Evolutionary conservation across 2,113 vertebrate species (phyloP).

Genomic region (Brachypteracias leptosomus): DNA sequence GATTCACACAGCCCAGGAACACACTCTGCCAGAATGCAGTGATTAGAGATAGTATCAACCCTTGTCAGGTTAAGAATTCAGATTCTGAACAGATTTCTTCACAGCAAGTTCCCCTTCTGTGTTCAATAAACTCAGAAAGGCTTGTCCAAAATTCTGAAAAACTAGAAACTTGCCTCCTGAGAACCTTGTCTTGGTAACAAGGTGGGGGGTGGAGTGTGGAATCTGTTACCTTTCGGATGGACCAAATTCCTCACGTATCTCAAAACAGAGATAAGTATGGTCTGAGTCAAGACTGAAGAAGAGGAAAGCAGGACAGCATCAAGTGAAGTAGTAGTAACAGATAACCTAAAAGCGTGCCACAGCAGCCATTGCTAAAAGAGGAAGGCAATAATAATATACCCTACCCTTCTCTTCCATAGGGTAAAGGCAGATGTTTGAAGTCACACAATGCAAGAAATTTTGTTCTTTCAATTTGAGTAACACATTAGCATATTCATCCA

Average conservation of each 20-base stretch:
- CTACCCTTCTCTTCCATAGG: neutral
- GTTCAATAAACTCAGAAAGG: neutral
- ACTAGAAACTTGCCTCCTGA: neutral
- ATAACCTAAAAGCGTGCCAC: neutral
- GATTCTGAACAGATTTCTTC: neutral
- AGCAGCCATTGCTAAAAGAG: neutral
- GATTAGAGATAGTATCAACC: neutral
- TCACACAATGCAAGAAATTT: neutral
- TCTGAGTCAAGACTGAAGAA: neutral
- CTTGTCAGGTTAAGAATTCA: neutral
- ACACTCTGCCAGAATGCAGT: neutral
- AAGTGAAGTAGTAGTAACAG: neutral
- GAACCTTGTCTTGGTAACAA: neutral
- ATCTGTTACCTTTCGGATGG: neutral
- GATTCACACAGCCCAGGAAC: neutral
- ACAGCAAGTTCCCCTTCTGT: neutral
- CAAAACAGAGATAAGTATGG: neutral
- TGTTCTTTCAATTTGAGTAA: neutral
- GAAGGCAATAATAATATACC: neutral
- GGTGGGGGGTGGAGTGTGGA: rapidly evolving
- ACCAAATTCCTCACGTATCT: neutral
- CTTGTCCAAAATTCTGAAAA: neutral
- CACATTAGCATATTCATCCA: neutral
- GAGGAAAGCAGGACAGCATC: neutral
- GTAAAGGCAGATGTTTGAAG: neutral